phyloP scores from a whole-genome alignment of 2,888 invertebrate species.

The Thyatira batis region DNA sequence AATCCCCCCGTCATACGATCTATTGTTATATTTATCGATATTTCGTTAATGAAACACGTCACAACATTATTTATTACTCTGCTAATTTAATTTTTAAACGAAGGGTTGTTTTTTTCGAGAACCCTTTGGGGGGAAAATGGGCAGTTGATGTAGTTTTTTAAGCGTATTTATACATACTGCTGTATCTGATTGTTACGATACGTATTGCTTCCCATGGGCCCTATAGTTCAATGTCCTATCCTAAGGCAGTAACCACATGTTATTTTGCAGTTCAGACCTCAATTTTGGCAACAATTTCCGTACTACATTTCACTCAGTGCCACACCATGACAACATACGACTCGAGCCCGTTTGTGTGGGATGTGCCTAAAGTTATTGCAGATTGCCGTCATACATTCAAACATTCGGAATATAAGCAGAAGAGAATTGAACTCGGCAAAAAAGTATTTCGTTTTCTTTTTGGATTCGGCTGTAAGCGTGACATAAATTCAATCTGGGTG shows the following conservation, averaged over 20 bases:
- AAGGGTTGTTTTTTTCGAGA: not conserved
- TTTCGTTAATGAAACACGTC: slow-evolving; percentile 44
- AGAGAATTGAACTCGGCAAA: not conserved
- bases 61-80: slow-evolving; percentile 46
- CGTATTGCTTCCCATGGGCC: not conserved
- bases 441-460: not conserved
- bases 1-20: slow-evolving; percentile 32
- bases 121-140: not conserved
- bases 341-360: not conserved
- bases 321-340: not conserved
- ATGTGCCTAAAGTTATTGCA: slow-evolving; percentile 5
- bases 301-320: not conserved
- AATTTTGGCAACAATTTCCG: slow-evolving; percentile 1
- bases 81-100: slow-evolving; percentile 2
- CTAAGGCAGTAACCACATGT: not conserved
- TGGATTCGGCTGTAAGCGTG: not conserved
- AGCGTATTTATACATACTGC: not conserved
- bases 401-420: not conserved
- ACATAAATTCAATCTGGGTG: not conserved
- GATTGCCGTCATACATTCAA: slow-evolving; percentile 4
- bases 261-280: not conserved
- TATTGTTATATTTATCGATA: slow-evolving; percentile 48
- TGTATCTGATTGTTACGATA: not conserved
- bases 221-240: not conserved
- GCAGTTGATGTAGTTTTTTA: not conserved